A percentile compares a stretch with the other conserved stretches of the same genome.
Evolutionary conservation across 2,888 invertebrate genomes (phyloP).

Genomic region (Rhagium mordax): DNA sequence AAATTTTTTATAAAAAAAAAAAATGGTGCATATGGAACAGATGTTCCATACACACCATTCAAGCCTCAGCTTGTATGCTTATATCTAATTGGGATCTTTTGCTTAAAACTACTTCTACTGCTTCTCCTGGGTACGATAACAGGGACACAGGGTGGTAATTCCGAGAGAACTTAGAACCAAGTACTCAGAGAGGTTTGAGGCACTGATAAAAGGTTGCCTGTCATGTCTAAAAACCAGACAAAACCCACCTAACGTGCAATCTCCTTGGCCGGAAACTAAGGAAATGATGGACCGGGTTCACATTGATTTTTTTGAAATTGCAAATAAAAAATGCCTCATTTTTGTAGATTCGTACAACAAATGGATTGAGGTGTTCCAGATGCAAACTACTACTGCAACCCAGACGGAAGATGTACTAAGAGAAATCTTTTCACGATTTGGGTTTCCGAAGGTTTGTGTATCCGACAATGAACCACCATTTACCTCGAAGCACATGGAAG

Average conservation of each 20-base stretch:
- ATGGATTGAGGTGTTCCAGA: slow-evolving; percentile 29
- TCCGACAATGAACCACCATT: slow-evolving; percentile 39
- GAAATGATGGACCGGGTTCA: too few relatives aligned
- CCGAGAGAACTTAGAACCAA: slow-evolving; percentile 1
- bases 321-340: slow-evolving; percentile 19
- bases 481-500: slow-evolving; percentile 11
- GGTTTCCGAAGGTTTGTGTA: slow-evolving; percentile 25
- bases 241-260: slow-evolving; percentile 5
- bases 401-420: slow-evolving; percentile 11
- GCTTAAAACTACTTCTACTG: too few relatives aligned
- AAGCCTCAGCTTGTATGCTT: too few relatives aligned
- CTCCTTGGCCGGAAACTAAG: too few relatives aligned
- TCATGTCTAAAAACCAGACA: slow-evolving; percentile 20
- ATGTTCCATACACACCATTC: too few relatives aligned
- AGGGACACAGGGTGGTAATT: slow-evolving; percentile 20
- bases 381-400: slow-evolving; percentile 15
- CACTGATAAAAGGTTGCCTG: slow-evolving; percentile 19
- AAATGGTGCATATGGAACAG: too few relatives aligned
- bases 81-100: too few relatives aligned
- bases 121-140: too few relatives aligned
- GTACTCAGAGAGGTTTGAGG: slow-evolving; percentile 24
- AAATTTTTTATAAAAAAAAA: too few relatives aligned
- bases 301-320: too few relatives aligned
- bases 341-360: slow-evolving; percentile 20
- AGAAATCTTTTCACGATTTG: slow-evolving; percentile 33